These are phyloP conservation scores for Apeira syringaria DNA, from an alignment of 2,888 invertebrate species.

Conservation along the genomic window DNA sequence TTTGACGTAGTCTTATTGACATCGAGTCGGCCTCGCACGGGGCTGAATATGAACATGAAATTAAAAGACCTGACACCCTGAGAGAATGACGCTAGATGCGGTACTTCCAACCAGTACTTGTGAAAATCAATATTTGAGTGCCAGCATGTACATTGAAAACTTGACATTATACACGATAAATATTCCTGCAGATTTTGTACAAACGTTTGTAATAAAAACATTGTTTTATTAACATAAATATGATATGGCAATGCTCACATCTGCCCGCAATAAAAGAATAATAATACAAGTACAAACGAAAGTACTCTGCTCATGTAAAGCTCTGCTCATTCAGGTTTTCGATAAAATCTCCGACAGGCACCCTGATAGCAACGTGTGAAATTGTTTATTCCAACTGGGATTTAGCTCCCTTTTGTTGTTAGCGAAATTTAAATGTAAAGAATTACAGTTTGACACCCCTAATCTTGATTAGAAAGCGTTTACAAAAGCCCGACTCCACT, in stretches of 20 bases:
- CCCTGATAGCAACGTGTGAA: conserved; percentile 62
- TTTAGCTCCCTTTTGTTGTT: conserved; percentile 62
- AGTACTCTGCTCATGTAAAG: conserved; percentile 35
- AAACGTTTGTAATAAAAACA: too few species aligned
- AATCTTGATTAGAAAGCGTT: conserved; percentile 75
- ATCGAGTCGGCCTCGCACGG: too few species aligned
- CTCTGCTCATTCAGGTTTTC: conserved; percentile 43
- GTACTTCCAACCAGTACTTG: too few species aligned
- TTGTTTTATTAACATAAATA: too few species aligned
- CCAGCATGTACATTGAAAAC: too few species aligned
- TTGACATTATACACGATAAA: too few species aligned
- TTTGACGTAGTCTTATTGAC: too few species aligned
- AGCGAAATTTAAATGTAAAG: conserved; percentile 66
- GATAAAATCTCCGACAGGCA: conserved; percentile 59
- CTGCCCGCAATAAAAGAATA: conserved; percentile 25
- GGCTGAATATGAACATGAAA: too few species aligned
- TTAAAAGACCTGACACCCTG: too few species aligned
- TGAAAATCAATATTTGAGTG: too few species aligned
- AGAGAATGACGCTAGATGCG: too few species aligned
- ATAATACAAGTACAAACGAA: conserved; percentile 33
- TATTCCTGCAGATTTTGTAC: too few species aligned
- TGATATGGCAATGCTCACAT: conserved; percentile 13
- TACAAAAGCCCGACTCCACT: conserved; percentile 64
- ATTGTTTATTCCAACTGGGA: conserved; percentile 66
- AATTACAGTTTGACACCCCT: conserved; percentile 73